Percentiles rank a stretch among this genome's conserved stretches.
These are phyloP conservation scores for Ochropacha duplaris DNA, from an alignment of 2,888 invertebrate genomes.

Conservation along the genomic window DNA sequence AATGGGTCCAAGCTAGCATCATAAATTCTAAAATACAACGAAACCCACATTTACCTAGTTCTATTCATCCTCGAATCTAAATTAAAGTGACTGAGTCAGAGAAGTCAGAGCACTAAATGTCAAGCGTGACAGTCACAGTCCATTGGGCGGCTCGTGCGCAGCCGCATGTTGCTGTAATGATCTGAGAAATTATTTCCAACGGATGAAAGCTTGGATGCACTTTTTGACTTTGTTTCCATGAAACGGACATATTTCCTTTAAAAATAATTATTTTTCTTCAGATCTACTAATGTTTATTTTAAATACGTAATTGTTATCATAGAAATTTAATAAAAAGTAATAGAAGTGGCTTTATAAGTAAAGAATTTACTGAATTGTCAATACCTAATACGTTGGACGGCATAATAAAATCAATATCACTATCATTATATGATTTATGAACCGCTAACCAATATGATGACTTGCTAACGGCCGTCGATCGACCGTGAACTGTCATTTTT, in stretches of 20 bases:
- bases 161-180: slow-evolving; percentile 43
- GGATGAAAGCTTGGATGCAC: slow-evolving; percentile 27
- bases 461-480: slow-evolving; percentile 46
- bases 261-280: slow-evolving; percentile 11
- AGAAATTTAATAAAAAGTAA: background rate
- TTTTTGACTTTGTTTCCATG: slow-evolving; percentile 30
- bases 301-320: background rate
- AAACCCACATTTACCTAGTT: slow-evolving; percentile 19
- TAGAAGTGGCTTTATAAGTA: background rate
- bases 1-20: too few species aligned
- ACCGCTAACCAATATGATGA: slow-evolving; percentile 58
- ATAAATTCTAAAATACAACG: slow-evolving; percentile 15
- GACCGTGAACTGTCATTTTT: slow-evolving; percentile 39
- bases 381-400: background rate
- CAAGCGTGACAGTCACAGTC: slow-evolving; percentile 35
- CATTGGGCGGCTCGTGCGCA: slow-evolving; percentile 39
- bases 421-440: slow-evolving; percentile 37
- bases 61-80: slow-evolving; percentile 22
- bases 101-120: slow-evolving; percentile 14
- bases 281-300: background rate
- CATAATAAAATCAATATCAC: slow-evolving; percentile 35
- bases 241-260: slow-evolving; percentile 34
- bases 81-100: slow-evolving; percentile 7
- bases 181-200: slow-evolving; percentile 51
- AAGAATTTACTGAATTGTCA: too few species aligned